Percentiles rank a stretch among this genome's conserved stretches.
Conservation (phyloP, 2,888 invertebrate species). For the Eupeodes latifasciatus region DNA sequence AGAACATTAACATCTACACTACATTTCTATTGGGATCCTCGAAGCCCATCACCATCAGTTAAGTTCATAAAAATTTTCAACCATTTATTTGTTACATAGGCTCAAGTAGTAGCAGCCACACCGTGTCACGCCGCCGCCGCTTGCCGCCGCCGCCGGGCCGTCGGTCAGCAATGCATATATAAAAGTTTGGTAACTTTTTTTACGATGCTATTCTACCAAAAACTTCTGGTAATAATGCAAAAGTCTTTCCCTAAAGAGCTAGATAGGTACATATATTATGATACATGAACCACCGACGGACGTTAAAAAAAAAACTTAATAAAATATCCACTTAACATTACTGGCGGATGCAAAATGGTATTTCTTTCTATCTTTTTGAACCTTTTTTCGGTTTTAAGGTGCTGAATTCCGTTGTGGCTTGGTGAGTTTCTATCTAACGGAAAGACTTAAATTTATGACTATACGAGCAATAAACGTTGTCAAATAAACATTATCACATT, state of each 20-base stretch:
- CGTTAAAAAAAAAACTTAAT: constrained; percentile 41
- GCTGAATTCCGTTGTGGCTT: constrained; percentile 20
- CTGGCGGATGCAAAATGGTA: constrained; percentile 25
- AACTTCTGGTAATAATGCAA: constrained; percentile 70
- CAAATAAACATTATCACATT: constrained; percentile 78
- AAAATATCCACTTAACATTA: constrained; percentile 53
- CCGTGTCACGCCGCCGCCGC: too few relatives aligned
- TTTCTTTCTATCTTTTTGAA: constrained; percentile 18
- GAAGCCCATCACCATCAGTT: neutral
- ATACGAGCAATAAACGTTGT: constrained; percentile 78
- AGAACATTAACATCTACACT: constrained; percentile 51
- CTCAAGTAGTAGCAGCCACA: constrained; percentile 42
- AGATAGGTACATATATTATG: neutral
- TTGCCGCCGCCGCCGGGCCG: too few relatives aligned
- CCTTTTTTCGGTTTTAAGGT: constrained; percentile 32
- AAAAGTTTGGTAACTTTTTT: constrained; percentile 68
- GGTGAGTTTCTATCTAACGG: constrained; percentile 52
- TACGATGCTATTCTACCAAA: constrained; percentile 64
- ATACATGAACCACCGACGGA: constrained; percentile 17
- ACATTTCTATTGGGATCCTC: constrained; percentile 25
- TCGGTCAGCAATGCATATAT: neutral
- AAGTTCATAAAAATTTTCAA: constrained; percentile 59
- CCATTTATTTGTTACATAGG: constrained; percentile 21
- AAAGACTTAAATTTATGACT: constrained; percentile 77
- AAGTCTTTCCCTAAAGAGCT: constrained; percentile 37